phyloP scores from a whole-genome alignment of 2,888 invertebrate species.

The Erpobdella octoculata region DNA sequence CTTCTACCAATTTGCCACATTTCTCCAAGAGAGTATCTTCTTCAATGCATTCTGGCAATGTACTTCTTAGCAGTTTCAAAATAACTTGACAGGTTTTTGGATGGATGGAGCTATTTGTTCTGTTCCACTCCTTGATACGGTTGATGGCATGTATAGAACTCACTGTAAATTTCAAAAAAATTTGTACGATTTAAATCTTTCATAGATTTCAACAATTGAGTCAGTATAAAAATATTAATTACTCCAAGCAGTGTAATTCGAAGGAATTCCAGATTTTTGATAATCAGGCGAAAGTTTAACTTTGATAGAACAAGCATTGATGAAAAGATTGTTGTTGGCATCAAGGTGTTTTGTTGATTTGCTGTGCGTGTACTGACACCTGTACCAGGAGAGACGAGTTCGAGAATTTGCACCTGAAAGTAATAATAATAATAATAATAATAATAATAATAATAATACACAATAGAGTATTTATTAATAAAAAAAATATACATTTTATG shows the following conservation, averaged over 20 bases:
- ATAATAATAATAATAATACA: too few species aligned
- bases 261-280: background rate
- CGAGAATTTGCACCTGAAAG: slow-evolving; percentile 17
- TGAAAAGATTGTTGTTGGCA: slow-evolving; percentile 32
- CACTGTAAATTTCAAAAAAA: background rate
- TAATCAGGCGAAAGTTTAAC: slow-evolving; percentile 21
- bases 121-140: slow-evolving; percentile 23
- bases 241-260: background rate
- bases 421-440: background rate
- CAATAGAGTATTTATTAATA: too few species aligned
- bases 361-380: slow-evolving; percentile 34
- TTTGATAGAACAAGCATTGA: slow-evolving; percentile 33
- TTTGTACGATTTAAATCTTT: too few species aligned
- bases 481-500: background rate
- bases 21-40: background rate
- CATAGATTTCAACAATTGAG: background rate
- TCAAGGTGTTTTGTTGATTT: slow-evolving; percentile 25
- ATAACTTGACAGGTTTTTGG: slow-evolving; percentile 25
- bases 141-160: slow-evolving; percentile 4
- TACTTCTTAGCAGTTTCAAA: slow-evolving; percentile 23
- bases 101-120: slow-evolving; percentile 24
- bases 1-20: background rate
- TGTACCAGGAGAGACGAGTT: slow-evolving; percentile 25
- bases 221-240: background rate
- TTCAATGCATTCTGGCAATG: slow-evolving; percentile 22